A percentile compares a stretch with the other conserved stretches of the same genome.
Evolutionary conservation across 1,140 invertebrate species (phyloP).

Genomic region (Ostrea denselamellosa): DNA sequence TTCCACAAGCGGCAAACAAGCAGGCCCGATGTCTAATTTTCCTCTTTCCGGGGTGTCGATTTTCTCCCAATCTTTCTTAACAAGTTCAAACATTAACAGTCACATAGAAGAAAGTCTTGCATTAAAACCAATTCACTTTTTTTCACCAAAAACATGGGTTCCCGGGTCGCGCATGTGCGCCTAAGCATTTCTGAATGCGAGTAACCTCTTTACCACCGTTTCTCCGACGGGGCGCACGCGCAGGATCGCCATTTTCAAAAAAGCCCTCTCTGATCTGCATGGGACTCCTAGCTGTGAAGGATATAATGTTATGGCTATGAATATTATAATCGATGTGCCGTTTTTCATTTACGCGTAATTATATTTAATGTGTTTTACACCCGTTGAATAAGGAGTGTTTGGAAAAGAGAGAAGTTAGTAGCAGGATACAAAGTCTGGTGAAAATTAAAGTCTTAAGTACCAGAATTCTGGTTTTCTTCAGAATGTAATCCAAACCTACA

Average conservation of each 20-base stretch:
- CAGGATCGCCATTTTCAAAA: constrained; percentile 22
- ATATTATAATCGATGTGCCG: constrained; percentile 12
- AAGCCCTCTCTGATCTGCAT: background rate
- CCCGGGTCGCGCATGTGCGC: constrained; percentile 27
- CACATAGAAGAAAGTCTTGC: constrained; percentile 21
- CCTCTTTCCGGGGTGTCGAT: background rate
- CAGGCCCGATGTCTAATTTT: constrained; percentile 5
- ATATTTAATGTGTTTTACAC: constrained; percentile 39
- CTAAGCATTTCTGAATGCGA: background rate
- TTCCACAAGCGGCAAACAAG: background rate
- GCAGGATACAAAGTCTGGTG: constrained; percentile 12
- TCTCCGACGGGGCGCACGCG: background rate
- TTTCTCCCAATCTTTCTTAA: background rate
- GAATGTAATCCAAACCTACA: background rate
- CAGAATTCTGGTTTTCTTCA: constrained; percentile 4
- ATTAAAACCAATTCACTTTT: constrained; percentile 38
- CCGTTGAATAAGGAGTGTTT: constrained; percentile 2
- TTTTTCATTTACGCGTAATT: constrained; percentile 32
- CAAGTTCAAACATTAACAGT: constrained; percentile 24
- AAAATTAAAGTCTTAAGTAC: constrained; percentile 29
- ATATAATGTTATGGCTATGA: background rate
- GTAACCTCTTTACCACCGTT: background rate
- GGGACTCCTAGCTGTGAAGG: background rate
- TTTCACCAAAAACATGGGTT: constrained; percentile 8
- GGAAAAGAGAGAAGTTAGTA: background rate